Evolutionary conservation across 2,113 vertebrate species (phyloP).

Genomic region (Amphiprion ocellaris): DNA sequence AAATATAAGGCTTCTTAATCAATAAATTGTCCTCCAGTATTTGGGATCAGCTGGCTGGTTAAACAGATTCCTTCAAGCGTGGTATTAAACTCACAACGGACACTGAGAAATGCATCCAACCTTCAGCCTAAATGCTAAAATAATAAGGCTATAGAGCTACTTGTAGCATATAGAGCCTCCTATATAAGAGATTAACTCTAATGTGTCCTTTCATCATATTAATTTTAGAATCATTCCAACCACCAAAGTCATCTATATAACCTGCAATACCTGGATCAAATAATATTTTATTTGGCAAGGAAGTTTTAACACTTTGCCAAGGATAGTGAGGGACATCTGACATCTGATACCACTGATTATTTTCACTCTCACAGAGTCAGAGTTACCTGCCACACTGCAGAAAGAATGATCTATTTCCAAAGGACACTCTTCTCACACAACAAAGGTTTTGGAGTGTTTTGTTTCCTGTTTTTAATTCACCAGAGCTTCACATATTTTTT

Average conservation of each 20-base stretch:
- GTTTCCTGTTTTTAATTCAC: neutral
- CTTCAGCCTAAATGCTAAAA: conserved; percentile 5
- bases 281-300: neutral
- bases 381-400: neutral
- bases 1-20: conserved; percentile 39
- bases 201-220: neutral
- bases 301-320: neutral
- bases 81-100: conserved; percentile 34
- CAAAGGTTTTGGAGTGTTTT: neutral
- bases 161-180: conserved; percentile 2
- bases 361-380: neutral
- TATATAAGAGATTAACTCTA: neutral
- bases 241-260: neutral
- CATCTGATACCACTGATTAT: neutral
- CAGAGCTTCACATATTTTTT: neutral
- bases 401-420: neutral
- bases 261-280: neutral
- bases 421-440: neutral
- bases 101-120: conserved; percentile 20
- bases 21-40: conserved; percentile 39
- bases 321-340: neutral
- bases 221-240: neutral
- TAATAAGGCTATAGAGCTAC: neutral
- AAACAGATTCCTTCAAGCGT: conserved; percentile 37
- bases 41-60: conserved; percentile 36